Evolutionary conservation across 2,113 vertebrate species (phyloP), one percentile per base, ranked within the genome.

Genomic region (Drymodes brunneopygia): DNA sequence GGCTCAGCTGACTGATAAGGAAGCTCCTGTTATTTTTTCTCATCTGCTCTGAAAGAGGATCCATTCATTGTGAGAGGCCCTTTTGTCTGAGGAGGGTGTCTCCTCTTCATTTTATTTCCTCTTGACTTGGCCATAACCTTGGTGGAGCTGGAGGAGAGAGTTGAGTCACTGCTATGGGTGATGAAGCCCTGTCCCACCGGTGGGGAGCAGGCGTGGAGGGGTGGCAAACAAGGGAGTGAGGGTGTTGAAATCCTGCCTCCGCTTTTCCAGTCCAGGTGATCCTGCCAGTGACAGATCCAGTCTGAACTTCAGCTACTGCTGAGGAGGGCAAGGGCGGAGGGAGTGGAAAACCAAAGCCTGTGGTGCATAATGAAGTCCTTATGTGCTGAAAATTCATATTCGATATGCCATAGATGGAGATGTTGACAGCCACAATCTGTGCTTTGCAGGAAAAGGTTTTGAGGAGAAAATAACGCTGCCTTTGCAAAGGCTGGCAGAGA

Each of bases 1-100:
- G 96, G 93, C 95, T 84, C 90, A 97, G 82, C 83, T 91, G 86
- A 80, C 89, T 94, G 95, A 97, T 97, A 97, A 96, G 60, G 25
- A 56, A 89, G 31, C 47, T 94, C 83, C 94, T 96, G 91, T 97
- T 96, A 87, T 70, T 92, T 96, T 95, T 97, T 97, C 95, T 96
- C 90, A 97, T 97, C 94, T 97, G 93, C 88, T 95, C 67, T 86
- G 94, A 97, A 96, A 94, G 47, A 86, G 57, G 45, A 89, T 69
- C 81, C 75, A 27, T 88, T 92, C 12, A 1, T 72, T 86, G 53
- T 92, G 74, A 98, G 93, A 97, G 78, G 50, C 22, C 24, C 87
- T 97, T 98, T 97, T 97, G 95, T 96, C 78, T 95, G 72, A 84
- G 33, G 29, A 56, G 15, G 31, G 7, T 56, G 65, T 83, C 60